A percentile compares a stretch with the other conserved stretches of the same genome.
Conservation (phyloP, 2,888 invertebrate species). For the Rosalia funebris region DNA sequence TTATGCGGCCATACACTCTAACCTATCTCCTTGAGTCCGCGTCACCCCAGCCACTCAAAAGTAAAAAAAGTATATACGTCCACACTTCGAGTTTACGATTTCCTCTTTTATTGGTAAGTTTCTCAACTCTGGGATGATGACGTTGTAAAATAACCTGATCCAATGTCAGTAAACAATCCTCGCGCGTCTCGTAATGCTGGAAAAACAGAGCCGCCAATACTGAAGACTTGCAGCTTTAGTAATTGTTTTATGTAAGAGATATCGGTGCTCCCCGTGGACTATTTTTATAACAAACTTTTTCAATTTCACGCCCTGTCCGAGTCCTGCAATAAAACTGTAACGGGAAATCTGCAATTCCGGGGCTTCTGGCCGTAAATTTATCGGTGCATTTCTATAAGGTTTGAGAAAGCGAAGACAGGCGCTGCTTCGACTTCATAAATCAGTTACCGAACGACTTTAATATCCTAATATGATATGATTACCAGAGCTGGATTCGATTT, state of each 20-base stretch:
- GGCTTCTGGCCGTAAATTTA: slow-evolving; percentile 52
- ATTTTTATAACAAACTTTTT: slow-evolving; percentile 62
- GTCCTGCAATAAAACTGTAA: slow-evolving; percentile 60
- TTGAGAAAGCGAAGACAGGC: slow-evolving; percentile 52
- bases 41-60: not conserved
- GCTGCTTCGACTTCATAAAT: slow-evolving; percentile 54
- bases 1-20: too few species aligned
- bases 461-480: slow-evolving; percentile 60
- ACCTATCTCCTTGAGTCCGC: too few species aligned
- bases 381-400: slow-evolving; percentile 57
- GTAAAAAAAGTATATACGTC: slow-evolving; percentile 5
- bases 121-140: slow-evolving; percentile 7
- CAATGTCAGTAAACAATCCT: slow-evolving; percentile 44
- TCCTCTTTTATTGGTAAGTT: slow-evolving; percentile 1
- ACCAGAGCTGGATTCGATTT: slow-evolving; percentile 49
- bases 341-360: slow-evolving; percentile 60
- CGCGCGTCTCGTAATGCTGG: slow-evolving; percentile 40
- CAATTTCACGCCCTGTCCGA: slow-evolving; percentile 63
- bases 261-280: slow-evolving; percentile 54
- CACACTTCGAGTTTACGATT: not conserved
- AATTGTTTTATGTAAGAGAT: slow-evolving; percentile 58
- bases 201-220: slow-evolving; percentile 32
- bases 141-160: slow-evolving; percentile 34
- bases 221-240: slow-evolving; percentile 40
- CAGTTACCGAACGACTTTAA: slow-evolving; percentile 58